phyloP scores from a whole-genome alignment of 1,140 invertebrate species.

The Panagrolaimus sp. region DNA sequence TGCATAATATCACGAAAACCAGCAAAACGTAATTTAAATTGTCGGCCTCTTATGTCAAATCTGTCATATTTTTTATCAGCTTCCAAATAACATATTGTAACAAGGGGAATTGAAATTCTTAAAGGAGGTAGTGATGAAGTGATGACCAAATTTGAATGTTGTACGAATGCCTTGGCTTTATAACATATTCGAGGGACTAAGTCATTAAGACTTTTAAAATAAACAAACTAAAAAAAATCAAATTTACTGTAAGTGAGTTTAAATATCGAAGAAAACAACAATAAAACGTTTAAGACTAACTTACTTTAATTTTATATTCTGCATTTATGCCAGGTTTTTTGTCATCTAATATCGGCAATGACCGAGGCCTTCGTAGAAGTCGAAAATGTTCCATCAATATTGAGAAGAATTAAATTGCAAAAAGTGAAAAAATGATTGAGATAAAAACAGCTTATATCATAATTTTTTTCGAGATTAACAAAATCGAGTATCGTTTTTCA shows the following conservation, averaged over 20 bases:
- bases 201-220: slow-evolving; percentile 10
- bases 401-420: no score
- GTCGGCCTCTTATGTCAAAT: slow-evolving; percentile 6
- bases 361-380: background rate
- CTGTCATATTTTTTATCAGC: background rate
- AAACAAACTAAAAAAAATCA: slow-evolving; percentile 18
- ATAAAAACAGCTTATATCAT: no score
- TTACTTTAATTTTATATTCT: slow-evolving; percentile 2
- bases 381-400: no score
- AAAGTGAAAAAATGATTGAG: no score
- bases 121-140: slow-evolving; percentile 4
- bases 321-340: background rate
- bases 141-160: slow-evolving; percentile 15
- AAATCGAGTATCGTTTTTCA: no score
- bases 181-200: slow-evolving; percentile 2
- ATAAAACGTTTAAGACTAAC: slow-evolving; percentile 2
- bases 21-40: slow-evolving; percentile 4
- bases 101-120: slow-evolving; percentile 16
- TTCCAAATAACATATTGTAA: slow-evolving; percentile 18
- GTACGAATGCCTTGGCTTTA: background rate
- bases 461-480: no score
- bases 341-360: background rate
- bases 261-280: background rate
- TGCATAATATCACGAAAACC: background rate
- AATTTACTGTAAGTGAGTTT: background rate